Evolutionary conservation across 2,113 vertebrate genomes (phyloP).

Genomic region (Bambusicola thoracicus): DNA sequence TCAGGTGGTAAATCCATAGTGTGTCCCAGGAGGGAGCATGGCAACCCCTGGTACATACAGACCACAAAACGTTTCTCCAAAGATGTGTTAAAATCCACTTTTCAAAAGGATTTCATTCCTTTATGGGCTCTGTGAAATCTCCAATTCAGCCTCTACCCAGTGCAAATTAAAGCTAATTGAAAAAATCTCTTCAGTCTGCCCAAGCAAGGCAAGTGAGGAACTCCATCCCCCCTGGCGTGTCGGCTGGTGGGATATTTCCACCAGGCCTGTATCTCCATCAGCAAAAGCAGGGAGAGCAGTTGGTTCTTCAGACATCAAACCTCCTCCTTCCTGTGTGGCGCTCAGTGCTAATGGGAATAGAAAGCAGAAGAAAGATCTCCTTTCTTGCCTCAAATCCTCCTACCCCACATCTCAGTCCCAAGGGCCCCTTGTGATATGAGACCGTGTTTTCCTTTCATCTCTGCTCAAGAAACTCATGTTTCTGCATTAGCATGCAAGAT

Average conservation of each 20-base stretch:
- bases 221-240: neutral
- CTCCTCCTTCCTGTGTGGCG: neutral
- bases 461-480: conserved; percentile 41
- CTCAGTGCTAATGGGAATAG: conserved; percentile 1
- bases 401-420: neutral
- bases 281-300: neutral
- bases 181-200: neutral
- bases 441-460: conserved; percentile 51
- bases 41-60: neutral
- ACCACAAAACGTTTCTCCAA: neutral
- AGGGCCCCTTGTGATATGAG: conserved; percentile 5
- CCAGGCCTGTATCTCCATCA: neutral
- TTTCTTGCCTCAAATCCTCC: conserved; percentile 35
- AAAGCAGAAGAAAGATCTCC: conserved; percentile 39
- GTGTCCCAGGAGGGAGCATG: neutral
- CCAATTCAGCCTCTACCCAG: neutral
- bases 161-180: neutral
- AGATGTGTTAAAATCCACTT: neutral
- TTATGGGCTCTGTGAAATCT: neutral
- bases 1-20: neutral
- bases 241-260: neutral
- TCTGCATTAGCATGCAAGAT: conserved; percentile 28
- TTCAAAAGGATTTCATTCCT: neutral
- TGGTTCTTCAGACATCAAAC: neutral
- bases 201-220: neutral